Evolutionary conservation across 2,797 vertebrate genomes (phyloP).

Genomic region (Corythornis leucogaster): DNA sequence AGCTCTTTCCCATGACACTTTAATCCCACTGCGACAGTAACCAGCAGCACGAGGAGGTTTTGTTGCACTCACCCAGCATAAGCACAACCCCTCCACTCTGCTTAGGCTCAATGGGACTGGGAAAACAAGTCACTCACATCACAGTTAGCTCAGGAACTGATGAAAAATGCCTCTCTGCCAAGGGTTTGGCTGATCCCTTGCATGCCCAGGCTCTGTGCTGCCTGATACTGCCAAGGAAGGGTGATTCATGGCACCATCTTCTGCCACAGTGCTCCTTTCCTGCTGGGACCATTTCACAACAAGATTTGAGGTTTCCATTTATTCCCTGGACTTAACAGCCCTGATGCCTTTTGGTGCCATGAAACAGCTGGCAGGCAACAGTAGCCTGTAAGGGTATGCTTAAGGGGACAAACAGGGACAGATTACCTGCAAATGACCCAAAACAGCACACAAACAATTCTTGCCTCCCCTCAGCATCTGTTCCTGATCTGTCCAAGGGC

Average conservation of each 20-base stretch:
- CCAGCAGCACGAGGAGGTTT: neutral
- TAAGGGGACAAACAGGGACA: neutral
- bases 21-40: conserved; percentile 53
- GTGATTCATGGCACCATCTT: neutral
- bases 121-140: neutral
- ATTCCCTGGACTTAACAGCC: neutral
- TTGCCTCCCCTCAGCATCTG: neutral
- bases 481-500: neutral
- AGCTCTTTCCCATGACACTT: conserved; percentile 72
- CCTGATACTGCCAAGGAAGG: neutral
- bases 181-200: neutral
- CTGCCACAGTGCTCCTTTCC: neutral
- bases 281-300: neutral
- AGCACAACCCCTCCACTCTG: neutral
- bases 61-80: neutral
- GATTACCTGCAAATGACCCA: neutral
- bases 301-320: neutral
- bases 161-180: neutral
- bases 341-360: neutral
- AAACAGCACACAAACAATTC: neutral
- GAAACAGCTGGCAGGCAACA: neutral
- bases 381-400: neutral
- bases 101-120: fast-evolving
- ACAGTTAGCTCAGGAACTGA: neutral
- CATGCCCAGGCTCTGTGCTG: neutral